Percentiles rank a stretch among this genome's conserved stretches.
phyloP scores from a whole-genome alignment of 2,888 invertebrate genomes.

The Sarcophaga carnaria region DNA sequence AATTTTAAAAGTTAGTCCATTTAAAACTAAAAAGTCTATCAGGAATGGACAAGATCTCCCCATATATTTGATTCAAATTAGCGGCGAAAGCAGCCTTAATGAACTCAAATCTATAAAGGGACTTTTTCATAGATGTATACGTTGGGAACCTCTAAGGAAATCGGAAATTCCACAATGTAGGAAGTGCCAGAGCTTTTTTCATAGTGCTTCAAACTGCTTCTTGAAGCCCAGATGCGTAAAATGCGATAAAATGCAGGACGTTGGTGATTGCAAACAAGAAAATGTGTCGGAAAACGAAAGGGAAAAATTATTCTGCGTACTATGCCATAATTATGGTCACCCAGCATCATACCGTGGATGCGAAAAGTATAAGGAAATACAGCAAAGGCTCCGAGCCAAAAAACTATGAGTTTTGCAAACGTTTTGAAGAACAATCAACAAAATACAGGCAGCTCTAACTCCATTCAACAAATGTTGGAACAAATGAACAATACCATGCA shows the following conservation, averaged over 20 bases:
- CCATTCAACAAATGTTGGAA: conserved; percentile 10
- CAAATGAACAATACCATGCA: conserved; percentile 22
- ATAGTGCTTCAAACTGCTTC: too few relatives aligned
- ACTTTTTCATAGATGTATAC: conserved; percentile 17
- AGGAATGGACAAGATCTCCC: neutral
- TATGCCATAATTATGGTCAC: conserved; percentile 3
- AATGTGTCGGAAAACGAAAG: conserved; percentile 15
- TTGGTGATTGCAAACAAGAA: conserved; percentile 9
- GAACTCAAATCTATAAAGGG: neutral
- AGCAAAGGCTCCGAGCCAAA: conserved; percentile 11
- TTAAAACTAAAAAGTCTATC: neutral
- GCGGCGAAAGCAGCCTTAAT: conserved; percentile 26
- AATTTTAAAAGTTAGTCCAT: neutral
- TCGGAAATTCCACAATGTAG: conserved; percentile 40
- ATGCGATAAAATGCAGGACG: conserved; percentile 29
- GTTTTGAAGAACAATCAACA: conserved; percentile 15
- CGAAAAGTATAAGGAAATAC: neutral
- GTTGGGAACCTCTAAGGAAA: conserved; percentile 34
- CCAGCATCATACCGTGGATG: neutral
- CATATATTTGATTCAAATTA: conserved; percentile 43
- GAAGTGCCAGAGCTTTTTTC: too few relatives aligned
- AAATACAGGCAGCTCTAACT: neutral
- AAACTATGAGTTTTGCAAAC: conserved; percentile 15
- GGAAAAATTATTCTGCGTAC: conserved; percentile 38
- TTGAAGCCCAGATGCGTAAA: too few relatives aligned